Percentiles rank a stretch among this genome's conserved stretches.
phyloP scores from a whole-genome alignment of 2,113 vertebrate genomes.

The Apistogramma diplotaenia region DNA sequence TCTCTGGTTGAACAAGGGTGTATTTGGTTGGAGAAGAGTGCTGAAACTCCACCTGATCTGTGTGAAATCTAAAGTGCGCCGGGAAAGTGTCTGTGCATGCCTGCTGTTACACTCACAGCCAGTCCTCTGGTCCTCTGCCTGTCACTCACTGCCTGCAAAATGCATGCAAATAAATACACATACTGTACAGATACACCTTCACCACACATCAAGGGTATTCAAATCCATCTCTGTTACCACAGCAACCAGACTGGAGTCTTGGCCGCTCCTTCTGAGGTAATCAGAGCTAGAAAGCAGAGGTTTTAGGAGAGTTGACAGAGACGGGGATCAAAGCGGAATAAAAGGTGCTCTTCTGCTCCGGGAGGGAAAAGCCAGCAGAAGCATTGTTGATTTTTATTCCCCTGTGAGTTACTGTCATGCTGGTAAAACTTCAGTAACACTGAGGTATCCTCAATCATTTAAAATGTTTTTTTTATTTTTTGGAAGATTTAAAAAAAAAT shows the following conservation, averaged over 20 bases:
- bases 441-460: neutral
- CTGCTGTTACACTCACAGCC: neutral
- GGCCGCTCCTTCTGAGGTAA: slow-evolving; percentile 23
- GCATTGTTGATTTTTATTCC: neutral
- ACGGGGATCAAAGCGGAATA: slow-evolving; percentile 20
- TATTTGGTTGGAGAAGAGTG: neutral
- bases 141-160: neutral
- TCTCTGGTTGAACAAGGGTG: too few relatives aligned
- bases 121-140: neutral
- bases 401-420: neutral
- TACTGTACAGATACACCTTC: neutral
- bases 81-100: neutral
- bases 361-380: neutral
- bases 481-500: neutral
- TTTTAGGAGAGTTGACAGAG: slow-evolving; percentile 11
- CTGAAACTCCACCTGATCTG: neutral
- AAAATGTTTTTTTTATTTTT: neutral
- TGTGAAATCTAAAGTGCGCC: neutral
- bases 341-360: neutral
- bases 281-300: slow-evolving; percentile 32
- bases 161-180: neutral
- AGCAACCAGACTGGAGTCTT: slow-evolving; percentile 26
- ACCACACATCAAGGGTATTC: slow-evolving; percentile 9
- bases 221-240: slow-evolving; percentile 32
- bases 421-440: neutral